phyloP scores from a whole-genome alignment of 2,113 vertebrate species.

The Paramisgurnus dabryanus region DNA sequence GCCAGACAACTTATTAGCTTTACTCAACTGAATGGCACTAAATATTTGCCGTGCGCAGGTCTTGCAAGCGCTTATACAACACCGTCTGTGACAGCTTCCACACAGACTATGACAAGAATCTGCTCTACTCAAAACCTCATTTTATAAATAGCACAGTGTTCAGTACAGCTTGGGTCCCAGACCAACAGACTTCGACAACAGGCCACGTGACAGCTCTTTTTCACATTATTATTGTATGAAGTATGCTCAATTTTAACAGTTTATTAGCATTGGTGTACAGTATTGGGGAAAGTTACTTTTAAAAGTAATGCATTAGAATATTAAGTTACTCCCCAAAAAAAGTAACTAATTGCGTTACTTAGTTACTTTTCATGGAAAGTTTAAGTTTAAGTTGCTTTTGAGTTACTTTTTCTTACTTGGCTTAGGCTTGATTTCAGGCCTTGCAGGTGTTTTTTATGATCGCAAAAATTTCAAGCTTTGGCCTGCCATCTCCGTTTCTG shows the following conservation, averaged over 20 bases:
- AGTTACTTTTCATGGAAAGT: too few relatives aligned
- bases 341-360: too few relatives aligned
- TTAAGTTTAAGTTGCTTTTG: too few relatives aligned
- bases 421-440: too few relatives aligned
- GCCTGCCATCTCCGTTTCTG: too few relatives aligned
- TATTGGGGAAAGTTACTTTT: too few relatives aligned
- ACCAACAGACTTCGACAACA: not conserved
- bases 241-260: not conserved
- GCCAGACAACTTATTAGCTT: not conserved
- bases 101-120: slow-evolving; percentile 22
- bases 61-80: slow-evolving; percentile 35
- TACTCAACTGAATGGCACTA: slow-evolving; percentile 18
- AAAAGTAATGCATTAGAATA: too few relatives aligned
- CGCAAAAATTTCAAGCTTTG: too few relatives aligned
- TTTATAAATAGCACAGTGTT: slow-evolving; percentile 44
- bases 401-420: too few relatives aligned
- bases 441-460: too few relatives aligned
- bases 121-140: slow-evolving; percentile 32
- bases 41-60: not conserved
- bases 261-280: not conserved
- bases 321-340: too few relatives aligned
- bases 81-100: not conserved
- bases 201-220: not conserved
- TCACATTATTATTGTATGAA: not conserved
- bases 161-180: slow-evolving; percentile 29